Evolutionary conservation across 2,888 invertebrate species (phyloP).

Genomic region (Drosophila dives): DNA sequence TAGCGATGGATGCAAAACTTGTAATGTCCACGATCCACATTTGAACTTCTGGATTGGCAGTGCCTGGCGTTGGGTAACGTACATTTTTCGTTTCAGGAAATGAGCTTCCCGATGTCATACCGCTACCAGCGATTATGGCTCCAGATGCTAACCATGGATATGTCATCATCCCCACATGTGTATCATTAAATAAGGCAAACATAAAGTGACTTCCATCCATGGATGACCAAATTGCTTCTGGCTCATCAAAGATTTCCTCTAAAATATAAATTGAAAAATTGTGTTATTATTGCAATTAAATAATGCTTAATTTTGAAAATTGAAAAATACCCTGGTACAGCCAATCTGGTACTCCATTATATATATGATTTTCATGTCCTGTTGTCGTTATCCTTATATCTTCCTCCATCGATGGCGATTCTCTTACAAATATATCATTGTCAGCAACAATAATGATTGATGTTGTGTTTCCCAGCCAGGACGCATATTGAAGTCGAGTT

Average conservation of each 20-base stretch:
- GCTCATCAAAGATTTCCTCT: slow-evolving; percentile 95
- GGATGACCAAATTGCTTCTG: slow-evolving; percentile 95
- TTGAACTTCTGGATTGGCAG: slow-evolving; percentile 93
- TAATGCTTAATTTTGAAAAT: not conserved
- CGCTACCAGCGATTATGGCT: slow-evolving; percentile 87
- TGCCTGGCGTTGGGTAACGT: slow-evolving; percentile 95
- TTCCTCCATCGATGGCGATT: slow-evolving; percentile 89
- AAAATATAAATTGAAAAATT: slow-evolving; percentile 66
- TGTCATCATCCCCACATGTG: slow-evolving; percentile 90
- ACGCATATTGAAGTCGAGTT: slow-evolving; percentile 92
- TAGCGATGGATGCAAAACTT: slow-evolving; percentile 88
- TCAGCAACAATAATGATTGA: slow-evolving; percentile 92
- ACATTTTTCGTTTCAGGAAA: slow-evolving; percentile 93
- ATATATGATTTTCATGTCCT: slow-evolving; percentile 91
- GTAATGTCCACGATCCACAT: slow-evolving; percentile 92
- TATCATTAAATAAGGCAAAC: slow-evolving; percentile 94
- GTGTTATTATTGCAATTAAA: not conserved
- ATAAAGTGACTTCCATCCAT: slow-evolving; percentile 92
- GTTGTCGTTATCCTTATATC: slow-evolving; percentile 91
- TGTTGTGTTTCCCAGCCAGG: slow-evolving; percentile 92
- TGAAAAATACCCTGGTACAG: slow-evolving; percentile 92
- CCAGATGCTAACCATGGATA: slow-evolving; percentile 93
- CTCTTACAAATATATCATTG: slow-evolving; percentile 95
- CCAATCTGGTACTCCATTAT: slow-evolving; percentile 98
- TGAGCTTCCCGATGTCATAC: slow-evolving; percentile 86